Conservation (phyloP, 2,113 vertebrate genomes). For the Nycticryphes semicollaris region DNA sequence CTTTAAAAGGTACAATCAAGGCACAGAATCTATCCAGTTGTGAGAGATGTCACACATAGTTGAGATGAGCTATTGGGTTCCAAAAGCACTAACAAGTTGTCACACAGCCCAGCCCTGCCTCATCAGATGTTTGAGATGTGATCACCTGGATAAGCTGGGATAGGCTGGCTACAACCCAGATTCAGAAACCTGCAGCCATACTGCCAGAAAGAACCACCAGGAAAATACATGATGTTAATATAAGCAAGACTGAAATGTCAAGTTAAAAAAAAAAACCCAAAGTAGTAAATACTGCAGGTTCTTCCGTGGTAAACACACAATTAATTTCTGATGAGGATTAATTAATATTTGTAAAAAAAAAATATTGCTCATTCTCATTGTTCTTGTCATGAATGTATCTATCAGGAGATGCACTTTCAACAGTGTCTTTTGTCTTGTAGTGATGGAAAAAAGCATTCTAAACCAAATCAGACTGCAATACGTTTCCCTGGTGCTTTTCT, state of each 20-base stretch:
- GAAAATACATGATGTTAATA: neutral
- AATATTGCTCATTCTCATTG: neutral
- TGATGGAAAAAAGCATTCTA: conserved; percentile 25
- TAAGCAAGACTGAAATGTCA: neutral
- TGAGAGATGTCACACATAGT: neutral
- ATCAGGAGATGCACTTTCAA: neutral
- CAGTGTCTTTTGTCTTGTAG: neutral
- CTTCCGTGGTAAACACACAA: neutral
- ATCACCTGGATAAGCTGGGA: neutral
- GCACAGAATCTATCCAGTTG: neutral
- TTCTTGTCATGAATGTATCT: neutral
- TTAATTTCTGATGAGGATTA: neutral
- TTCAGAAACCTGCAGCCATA: neutral
- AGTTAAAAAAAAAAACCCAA: neutral
- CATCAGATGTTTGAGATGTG: neutral
- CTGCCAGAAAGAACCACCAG: neutral
- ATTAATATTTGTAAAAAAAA: neutral
- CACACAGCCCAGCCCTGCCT: neutral
- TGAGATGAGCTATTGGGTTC: conserved; percentile 47
- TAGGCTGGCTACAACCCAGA: neutral
- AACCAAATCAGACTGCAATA: neutral
- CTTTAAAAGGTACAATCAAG: neutral
- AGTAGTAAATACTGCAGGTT: neutral
- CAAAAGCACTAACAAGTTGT: conserved; percentile 23
- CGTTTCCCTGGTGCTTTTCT: conserved; percentile 12